phyloP scores from a whole-genome alignment of 2,888 invertebrate genomes.

The Mechanitis messenoides region DNA sequence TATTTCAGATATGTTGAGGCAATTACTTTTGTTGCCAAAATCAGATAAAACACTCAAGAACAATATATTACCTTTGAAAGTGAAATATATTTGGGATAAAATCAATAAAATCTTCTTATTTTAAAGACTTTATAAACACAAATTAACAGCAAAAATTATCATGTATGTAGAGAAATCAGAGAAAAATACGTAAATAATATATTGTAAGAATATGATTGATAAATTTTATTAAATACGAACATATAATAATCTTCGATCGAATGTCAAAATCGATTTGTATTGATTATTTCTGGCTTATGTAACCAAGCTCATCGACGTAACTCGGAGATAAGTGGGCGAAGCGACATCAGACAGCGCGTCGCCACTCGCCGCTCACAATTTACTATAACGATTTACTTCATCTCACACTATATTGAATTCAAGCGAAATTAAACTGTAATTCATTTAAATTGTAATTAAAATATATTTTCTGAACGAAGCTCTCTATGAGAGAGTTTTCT shows the following conservation, averaged over 20 bases:
- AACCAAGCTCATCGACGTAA: too few relatives aligned
- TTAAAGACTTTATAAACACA: neutral
- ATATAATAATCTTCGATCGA: too few relatives aligned
- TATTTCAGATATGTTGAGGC: constrained; percentile 10
- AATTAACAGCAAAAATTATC: neutral
- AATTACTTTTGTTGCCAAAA: constrained; percentile 24
- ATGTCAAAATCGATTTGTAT: too few relatives aligned
- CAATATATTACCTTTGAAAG: constrained; percentile 24
- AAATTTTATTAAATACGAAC: too few relatives aligned
- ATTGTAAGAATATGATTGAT: too few relatives aligned
- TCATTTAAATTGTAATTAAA: too few relatives aligned
- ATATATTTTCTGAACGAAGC: too few relatives aligned
- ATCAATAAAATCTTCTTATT: constrained; percentile 8
- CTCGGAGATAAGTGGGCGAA: constrained; percentile 33
- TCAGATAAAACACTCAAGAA: constrained; percentile 22
- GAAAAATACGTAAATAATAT: too few relatives aligned
- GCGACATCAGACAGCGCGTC: constrained; percentile 52
- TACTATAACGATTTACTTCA: constrained; percentile 28
- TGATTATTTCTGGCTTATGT: too few relatives aligned
- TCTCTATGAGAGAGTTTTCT: too few relatives aligned
- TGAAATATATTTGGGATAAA: constrained; percentile 19
- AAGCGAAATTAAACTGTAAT: too few relatives aligned
- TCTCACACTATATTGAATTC: neutral
- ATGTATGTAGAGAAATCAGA: too few relatives aligned
- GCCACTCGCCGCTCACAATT: constrained; percentile 28